Conservation (phyloP, 1,140 invertebrate genomes). For the Monochamus saltuarius region DNA sequence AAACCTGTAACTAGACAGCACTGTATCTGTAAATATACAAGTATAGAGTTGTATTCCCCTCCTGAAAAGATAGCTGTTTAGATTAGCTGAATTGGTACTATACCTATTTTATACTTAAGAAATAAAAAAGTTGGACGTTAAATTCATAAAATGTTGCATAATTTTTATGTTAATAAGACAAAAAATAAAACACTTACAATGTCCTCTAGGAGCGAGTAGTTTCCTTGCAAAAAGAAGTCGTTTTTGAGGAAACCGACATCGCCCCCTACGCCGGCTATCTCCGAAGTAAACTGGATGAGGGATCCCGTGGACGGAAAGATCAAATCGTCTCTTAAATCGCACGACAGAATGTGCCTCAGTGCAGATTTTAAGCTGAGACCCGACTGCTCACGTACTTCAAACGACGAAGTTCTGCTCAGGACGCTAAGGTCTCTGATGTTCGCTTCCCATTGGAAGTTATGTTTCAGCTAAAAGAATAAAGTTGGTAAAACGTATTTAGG, state of each 20-base stretch:
- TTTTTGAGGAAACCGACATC: conserved; percentile 84
- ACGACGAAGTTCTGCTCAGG: conserved; percentile 63
- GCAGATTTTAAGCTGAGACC: conserved; percentile 86
- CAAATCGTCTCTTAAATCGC: conserved; percentile 76
- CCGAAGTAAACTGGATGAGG: conserved; percentile 68
- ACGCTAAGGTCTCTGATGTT: conserved; percentile 73
- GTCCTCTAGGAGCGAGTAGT: conserved; percentile 65
- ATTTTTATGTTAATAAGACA: no score
- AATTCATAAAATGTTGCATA: no score
- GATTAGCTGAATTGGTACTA: no score
- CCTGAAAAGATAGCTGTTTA: no score
- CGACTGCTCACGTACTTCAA: conserved; percentile 78
- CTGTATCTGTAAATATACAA: no score
- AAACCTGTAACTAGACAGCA: no score
- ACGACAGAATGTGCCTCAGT: conserved; percentile 71
- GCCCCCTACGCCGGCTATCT: conserved; percentile 85
- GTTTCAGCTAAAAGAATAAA: conserved; percentile 60
- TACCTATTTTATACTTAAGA: no score
- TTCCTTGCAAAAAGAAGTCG: conserved; percentile 77
- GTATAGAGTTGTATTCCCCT: no score
- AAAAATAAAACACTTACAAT: conserved; percentile 59
- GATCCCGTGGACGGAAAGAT: conserved; percentile 76
- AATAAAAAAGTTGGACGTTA: no score
- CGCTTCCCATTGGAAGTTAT: conserved; percentile 83
- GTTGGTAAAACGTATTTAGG: background rate